These are phyloP conservation scores for Psittacula echo DNA, from an alignment of 2,797 vertebrate species.

Conservation along the genomic window DNA sequence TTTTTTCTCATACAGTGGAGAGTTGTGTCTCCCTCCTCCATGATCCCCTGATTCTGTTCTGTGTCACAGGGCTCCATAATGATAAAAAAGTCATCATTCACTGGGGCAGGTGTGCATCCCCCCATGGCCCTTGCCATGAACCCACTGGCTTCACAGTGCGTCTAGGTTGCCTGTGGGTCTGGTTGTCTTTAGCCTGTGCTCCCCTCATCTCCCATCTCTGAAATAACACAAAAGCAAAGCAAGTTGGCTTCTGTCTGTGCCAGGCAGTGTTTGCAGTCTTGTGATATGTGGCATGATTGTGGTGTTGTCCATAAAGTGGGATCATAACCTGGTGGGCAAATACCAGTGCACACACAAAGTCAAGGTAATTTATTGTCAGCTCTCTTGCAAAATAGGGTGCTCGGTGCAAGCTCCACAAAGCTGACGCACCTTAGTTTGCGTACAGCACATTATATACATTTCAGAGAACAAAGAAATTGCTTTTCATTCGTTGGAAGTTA, in stretches of 20 bases:
- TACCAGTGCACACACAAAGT: neutral
- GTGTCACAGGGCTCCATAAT: neutral
- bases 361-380: neutral
- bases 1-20: neutral
- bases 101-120: neutral
- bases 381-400: neutral
- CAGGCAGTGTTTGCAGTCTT: neutral
- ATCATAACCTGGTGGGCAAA: neutral
- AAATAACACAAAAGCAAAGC: neutral
- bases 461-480: neutral
- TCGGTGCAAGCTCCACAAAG: neutral
- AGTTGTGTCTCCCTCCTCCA: neutral
- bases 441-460: neutral
- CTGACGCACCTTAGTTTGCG: neutral
- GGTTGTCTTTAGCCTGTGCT: neutral
- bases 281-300: neutral
- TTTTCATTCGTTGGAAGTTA: neutral
- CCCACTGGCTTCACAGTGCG: neutral
- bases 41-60: accelerated
- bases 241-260: neutral
- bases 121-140: neutral
- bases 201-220: neutral
- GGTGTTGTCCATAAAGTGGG: neutral
- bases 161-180: neutral
- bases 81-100: neutral